These are phyloP conservation scores for Ranitomeya variabilis DNA, from an alignment of 2,113 vertebrate species.

Conservation along the genomic window DNA sequence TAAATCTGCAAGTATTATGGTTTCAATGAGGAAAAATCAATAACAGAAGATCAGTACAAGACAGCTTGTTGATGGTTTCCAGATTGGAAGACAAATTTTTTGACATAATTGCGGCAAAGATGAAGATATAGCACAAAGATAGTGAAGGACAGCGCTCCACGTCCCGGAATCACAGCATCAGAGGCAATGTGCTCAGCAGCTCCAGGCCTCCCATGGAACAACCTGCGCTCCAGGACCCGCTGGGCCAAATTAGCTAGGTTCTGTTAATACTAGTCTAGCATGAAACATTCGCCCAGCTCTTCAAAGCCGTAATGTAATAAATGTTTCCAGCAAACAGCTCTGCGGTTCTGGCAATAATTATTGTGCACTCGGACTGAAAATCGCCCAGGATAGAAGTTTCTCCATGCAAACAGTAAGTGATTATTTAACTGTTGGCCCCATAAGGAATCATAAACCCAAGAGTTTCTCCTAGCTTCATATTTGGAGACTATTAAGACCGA, in stretches of 20 bases:
- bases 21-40: too few species aligned
- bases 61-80: background rate
- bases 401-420: conserved; percentile 24
- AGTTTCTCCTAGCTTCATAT: background rate
- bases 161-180: background rate
- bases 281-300: conserved; percentile 14
- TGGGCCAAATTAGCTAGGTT: conserved; percentile 4
- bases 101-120: background rate
- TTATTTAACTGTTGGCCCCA: conserved; percentile 26
- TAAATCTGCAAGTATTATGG: too few species aligned
- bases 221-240: conserved; percentile 2
- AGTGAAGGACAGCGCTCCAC: too few species aligned
- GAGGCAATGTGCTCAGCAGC: background rate
- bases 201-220: background rate
- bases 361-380: background rate
- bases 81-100: background rate
- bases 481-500: background rate
- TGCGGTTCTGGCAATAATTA: conserved; percentile 39
- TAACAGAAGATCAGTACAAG: background rate
- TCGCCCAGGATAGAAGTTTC: background rate
- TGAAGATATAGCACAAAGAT: background rate
- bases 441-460: background rate
- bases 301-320: conserved; percentile 28
- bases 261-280: conserved; percentile 29
- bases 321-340: conserved; percentile 22